Percentiles rank a stretch among this genome's conserved stretches.
These are phyloP conservation scores for Colletes collaris DNA, from an alignment of 2,888 invertebrate species.

Conservation along the genomic window DNA sequence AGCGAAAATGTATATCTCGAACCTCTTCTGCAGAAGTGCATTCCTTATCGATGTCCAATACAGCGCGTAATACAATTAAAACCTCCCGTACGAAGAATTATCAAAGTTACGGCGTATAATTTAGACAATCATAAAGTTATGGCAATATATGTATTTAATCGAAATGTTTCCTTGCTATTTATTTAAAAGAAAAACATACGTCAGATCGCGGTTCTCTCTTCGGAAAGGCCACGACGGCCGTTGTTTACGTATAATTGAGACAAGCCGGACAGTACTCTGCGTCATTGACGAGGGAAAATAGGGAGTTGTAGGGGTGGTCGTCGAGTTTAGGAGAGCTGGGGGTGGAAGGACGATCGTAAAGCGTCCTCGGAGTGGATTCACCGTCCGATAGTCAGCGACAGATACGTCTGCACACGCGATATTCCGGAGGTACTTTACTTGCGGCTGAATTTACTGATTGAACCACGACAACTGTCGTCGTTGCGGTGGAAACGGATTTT, in stretches of 20 bases:
- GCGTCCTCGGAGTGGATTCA: constrained; percentile 61
- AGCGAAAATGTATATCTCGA: not conserved
- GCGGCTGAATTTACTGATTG: constrained; percentile 65
- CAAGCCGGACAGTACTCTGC: constrained; percentile 9
- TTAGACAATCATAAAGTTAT: too few species aligned
- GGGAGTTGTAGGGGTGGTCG: constrained; percentile 9
- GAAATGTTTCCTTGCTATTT: too few species aligned
- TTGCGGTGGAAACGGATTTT: constrained; percentile 57
- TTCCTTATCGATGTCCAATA: too few species aligned
- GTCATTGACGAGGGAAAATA: constrained; percentile 23
- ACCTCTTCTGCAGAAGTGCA: not conserved
- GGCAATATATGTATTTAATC: too few species aligned
- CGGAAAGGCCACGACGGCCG: not conserved
- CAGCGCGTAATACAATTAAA: too few species aligned
- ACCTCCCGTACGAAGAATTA: too few species aligned
- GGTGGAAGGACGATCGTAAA: constrained; percentile 64
- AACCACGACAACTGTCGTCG: constrained; percentile 50
- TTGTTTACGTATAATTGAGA: constrained; percentile 10
- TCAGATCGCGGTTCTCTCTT: too few species aligned
- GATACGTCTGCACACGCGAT: constrained; percentile 43
- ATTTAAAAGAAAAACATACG: too few species aligned
- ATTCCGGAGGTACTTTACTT: constrained; percentile 49
- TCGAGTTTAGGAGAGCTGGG: constrained; percentile 20
- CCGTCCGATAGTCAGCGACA: constrained; percentile 56
- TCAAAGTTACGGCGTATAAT: too few species aligned